phyloP scores from a whole-genome alignment of 2,797 vertebrate genomes.

The Tamandua tetradactyla region DNA sequence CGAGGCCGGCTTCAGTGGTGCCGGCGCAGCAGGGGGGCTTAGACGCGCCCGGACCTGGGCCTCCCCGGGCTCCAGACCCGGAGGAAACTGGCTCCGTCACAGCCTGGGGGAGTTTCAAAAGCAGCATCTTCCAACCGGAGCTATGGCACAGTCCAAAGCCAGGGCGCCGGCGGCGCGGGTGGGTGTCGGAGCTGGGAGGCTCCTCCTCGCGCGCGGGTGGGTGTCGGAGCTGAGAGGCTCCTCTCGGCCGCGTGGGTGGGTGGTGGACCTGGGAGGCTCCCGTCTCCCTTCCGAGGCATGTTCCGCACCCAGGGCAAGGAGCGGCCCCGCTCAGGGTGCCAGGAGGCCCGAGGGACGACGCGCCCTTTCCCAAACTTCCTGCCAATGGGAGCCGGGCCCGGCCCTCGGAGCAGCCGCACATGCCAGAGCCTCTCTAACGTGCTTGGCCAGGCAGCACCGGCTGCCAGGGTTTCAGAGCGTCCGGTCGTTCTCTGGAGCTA shows the following conservation, averaged over 20 bases:
- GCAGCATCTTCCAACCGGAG: background rate
- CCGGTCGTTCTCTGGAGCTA: background rate
- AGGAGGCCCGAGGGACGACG: no score
- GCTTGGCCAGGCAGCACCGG: background rate
- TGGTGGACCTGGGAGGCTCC: no score
- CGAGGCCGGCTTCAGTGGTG: background rate
- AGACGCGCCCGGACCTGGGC: background rate
- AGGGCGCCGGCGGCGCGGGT: rapidly evolving
- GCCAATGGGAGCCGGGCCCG: background rate
- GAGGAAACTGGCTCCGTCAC: no score
- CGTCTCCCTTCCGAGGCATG: background rate
- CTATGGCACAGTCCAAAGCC: background rate
- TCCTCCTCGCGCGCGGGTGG: rapidly evolving
- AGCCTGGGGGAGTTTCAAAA: background rate
- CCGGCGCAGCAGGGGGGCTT: background rate
- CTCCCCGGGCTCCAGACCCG: background rate
- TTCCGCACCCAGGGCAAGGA: background rate
- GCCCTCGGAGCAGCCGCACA: background rate
- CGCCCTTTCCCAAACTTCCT: background rate
- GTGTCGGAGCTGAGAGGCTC: no score
- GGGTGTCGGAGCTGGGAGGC: no score
- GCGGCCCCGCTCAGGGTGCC: background rate
- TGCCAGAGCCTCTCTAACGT: background rate
- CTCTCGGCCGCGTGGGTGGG: rapidly evolving
- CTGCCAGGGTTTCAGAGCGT: slow-evolving; percentile 44